These are phyloP conservation scores for Sphenopsis melanotis DNA, from an alignment of 2,797 vertebrate genomes.

Conservation along the genomic window DNA sequence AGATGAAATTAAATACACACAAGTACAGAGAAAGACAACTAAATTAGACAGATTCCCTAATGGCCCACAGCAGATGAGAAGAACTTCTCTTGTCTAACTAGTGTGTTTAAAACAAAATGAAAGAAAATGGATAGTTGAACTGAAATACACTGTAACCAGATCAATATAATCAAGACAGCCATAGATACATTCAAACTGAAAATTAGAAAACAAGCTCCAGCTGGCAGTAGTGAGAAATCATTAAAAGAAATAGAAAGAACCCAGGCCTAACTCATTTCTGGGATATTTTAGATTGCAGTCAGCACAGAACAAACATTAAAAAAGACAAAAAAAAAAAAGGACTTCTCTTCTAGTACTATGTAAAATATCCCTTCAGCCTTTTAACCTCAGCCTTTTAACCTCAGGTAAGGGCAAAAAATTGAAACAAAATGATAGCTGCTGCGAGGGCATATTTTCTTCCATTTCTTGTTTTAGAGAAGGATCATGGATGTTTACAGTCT, in stretches of 20 bases:
- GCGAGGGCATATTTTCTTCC: background rate
- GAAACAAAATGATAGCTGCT: background rate
- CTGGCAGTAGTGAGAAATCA: background rate
- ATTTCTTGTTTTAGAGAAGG: background rate
- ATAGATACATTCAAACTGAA: background rate
- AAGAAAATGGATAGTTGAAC: background rate
- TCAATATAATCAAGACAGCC: background rate
- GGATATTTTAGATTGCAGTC: background rate
- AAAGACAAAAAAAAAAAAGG: background rate
- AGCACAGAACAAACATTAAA: background rate
- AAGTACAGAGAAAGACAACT: background rate
- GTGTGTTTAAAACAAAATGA: background rate
- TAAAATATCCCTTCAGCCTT: background rate
- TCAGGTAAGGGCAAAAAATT: background rate
- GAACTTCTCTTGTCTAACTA: background rate
- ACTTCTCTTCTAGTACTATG: background rate
- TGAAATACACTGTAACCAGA: background rate
- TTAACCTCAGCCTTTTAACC: accelerated
- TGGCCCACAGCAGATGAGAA: background rate
- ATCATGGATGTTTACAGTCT: background rate
- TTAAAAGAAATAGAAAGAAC: background rate
- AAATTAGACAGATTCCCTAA: background rate
- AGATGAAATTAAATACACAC: background rate
- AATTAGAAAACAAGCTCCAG: background rate
- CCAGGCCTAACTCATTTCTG: background rate